phyloP scores from a whole-genome alignment of 2,797 vertebrate species.

The Gadopsis bispinosus region DNA sequence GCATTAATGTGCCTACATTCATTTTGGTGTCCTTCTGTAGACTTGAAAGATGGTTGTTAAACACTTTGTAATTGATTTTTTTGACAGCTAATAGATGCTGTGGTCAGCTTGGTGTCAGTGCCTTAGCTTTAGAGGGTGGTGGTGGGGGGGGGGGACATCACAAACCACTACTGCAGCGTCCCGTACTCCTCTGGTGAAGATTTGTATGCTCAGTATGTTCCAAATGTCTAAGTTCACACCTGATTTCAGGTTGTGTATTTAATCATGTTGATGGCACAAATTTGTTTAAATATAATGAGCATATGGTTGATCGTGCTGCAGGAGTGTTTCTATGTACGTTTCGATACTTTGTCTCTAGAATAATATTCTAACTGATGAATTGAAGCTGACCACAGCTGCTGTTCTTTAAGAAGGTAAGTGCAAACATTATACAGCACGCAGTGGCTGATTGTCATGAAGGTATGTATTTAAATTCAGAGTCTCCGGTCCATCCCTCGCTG shows the following conservation, averaged over 20 bases:
- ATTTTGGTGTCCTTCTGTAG: conserved; percentile 5
- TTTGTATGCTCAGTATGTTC: background rate
- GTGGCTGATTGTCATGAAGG: background rate
- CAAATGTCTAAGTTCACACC: background rate
- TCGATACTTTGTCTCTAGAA: background rate
- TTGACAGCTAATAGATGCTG: conserved; percentile 1
- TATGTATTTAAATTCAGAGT: conserved; percentile 1
- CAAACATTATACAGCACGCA: background rate
- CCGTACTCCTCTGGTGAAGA: background rate
- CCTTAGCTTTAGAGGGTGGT: background rate
- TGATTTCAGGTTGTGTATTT: background rate
- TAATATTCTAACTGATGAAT: background rate
- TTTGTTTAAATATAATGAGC: background rate
- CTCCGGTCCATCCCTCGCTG: background rate
- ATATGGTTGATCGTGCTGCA: background rate
- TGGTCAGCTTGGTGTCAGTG: background rate
- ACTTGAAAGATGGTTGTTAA: background rate
- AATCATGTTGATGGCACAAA: background rate
- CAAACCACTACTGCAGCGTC: background rate
- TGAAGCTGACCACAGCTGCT: conserved; percentile 1
- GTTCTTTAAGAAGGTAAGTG: background rate
- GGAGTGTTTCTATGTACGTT: background rate
- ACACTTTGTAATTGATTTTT: background rate
- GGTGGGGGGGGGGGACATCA: background rate
- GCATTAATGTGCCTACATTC: background rate